These are phyloP conservation scores for Luperina testacea DNA, from an alignment of 2,888 invertebrate species.

Conservation along the genomic window DNA sequence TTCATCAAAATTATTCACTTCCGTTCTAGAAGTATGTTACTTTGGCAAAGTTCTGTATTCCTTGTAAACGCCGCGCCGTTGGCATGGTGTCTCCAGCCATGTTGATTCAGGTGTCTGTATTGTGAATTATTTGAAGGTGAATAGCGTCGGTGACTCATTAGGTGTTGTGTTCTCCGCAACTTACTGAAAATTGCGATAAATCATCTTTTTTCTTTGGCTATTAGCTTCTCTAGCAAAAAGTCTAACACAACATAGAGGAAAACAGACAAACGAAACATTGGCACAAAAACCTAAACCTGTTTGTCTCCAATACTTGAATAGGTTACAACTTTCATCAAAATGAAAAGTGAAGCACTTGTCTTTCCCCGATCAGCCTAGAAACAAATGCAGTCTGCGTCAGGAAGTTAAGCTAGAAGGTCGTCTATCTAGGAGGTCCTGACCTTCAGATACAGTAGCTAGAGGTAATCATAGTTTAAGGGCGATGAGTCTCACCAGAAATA, in stretches of 20 bases:
- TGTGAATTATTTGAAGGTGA: conserved; percentile 61
- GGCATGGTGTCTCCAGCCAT: conserved; percentile 36
- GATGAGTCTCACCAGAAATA: conserved; percentile 9
- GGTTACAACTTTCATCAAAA: conserved; percentile 28
- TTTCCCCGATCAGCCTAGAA: not conserved
- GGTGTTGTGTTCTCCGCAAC: conserved; percentile 5
- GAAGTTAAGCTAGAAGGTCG: conserved; percentile 12
- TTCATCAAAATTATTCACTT: conserved; percentile 14
- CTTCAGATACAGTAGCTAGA: conserved; percentile 18
- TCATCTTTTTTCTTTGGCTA: conserved; percentile 1
- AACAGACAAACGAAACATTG: conserved; percentile 1
- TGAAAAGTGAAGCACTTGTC: conserved; percentile 20
- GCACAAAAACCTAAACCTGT: conserved; percentile 32
- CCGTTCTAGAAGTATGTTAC: conserved; percentile 36
- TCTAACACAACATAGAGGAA: not conserved
- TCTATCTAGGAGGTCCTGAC: not conserved
- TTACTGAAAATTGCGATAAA: conserved; percentile 22
- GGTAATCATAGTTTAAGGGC: conserved; percentile 21
- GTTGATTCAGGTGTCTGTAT: conserved; percentile 62
- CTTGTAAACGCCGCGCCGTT: conserved; percentile 3
- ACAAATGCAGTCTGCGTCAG: not conserved
- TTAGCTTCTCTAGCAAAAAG: conserved; percentile 14
- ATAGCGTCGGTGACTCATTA: conserved; percentile 53
- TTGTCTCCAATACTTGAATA: conserved; percentile 21
- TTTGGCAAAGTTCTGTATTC: conserved; percentile 34